These are phyloP conservation scores for Anguilla anguilla DNA, from an alignment of 2,797 vertebrate species.

Conservation along the genomic window DNA sequence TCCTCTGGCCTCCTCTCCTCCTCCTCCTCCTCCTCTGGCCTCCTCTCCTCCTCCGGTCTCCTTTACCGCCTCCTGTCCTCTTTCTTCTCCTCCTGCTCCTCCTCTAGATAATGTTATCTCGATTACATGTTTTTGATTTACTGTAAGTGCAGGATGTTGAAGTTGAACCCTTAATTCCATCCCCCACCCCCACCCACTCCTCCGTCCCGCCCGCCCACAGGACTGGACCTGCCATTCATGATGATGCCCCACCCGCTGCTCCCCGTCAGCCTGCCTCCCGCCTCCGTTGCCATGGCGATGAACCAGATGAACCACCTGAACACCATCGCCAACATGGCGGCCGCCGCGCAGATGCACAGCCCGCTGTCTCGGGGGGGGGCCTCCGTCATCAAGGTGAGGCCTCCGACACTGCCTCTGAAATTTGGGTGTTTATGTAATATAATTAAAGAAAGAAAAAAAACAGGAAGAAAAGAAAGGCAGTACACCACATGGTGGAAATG, in stretches of 20 bases:
- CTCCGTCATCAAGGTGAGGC: slow-evolving; percentile 90
- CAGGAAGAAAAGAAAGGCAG: too few relatives aligned
- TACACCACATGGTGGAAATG: too few relatives aligned
- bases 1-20: background rate
- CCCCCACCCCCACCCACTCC: too few relatives aligned
- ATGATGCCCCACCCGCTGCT: slow-evolving; percentile 95
- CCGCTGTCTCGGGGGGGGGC: slow-evolving; percentile 77
- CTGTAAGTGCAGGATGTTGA: background rate
- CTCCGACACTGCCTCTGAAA: too few relatives aligned
- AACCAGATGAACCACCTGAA: slow-evolving; percentile 97
- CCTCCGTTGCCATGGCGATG: slow-evolving; percentile 96
- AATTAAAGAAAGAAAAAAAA: too few relatives aligned
- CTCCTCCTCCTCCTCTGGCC: background rate
- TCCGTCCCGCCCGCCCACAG: slow-evolving; percentile 57
- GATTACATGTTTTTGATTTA: background rate
- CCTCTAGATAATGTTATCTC: background rate
- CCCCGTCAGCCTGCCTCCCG: slow-evolving; percentile 90
- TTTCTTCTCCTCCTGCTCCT: background rate
- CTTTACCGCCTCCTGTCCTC: background rate
- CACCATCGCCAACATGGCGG: slow-evolving; percentile 94
- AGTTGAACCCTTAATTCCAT: background rate
- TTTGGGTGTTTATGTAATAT: too few relatives aligned
- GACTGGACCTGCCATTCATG: slow-evolving; percentile 93
- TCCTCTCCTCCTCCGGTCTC: background rate
- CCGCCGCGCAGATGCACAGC: slow-evolving; percentile 89